These are phyloP conservation scores for Acheta domesticus DNA, from an alignment of 2,888 invertebrate species.

Conservation along the genomic window DNA sequence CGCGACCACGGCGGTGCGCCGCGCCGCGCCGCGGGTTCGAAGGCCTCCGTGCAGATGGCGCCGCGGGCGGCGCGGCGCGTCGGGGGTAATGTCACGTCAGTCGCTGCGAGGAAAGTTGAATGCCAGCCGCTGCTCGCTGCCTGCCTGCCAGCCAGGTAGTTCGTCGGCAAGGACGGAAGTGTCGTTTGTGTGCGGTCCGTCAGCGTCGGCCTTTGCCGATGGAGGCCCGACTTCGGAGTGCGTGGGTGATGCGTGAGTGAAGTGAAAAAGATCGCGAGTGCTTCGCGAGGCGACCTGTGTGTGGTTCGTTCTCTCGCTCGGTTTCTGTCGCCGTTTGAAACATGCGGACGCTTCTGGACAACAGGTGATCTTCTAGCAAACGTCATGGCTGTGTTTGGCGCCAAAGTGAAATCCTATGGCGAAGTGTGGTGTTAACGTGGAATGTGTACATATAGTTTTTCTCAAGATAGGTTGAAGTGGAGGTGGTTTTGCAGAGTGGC, in stretches of 20 bases:
- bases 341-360: background rate
- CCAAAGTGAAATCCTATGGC: background rate
- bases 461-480: constrained; percentile 23
- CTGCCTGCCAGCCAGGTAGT: background rate
- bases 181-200: background rate
- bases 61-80: background rate
- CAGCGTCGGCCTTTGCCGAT: background rate
- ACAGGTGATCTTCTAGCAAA: background rate
- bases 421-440: constrained; percentile 21
- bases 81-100: background rate
- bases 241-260: too few species aligned
- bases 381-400: background rate
- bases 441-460: constrained; percentile 27
- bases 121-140: background rate
- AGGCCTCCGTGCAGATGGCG: constrained; percentile 27
- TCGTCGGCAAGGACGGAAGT: background rate
- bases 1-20: too few species aligned
- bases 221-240: too few species aligned
- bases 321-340: background rate
- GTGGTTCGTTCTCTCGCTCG: background rate
- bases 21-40: background rate
- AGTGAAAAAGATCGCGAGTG: background rate
- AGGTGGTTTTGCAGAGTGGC: constrained; percentile 31
- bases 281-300: background rate
- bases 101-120: background rate